These are phyloP conservation scores for Rhizomys pruinosus DNA, from an alignment of 2,113 vertebrate genomes.

Conservation along the genomic window DNA sequence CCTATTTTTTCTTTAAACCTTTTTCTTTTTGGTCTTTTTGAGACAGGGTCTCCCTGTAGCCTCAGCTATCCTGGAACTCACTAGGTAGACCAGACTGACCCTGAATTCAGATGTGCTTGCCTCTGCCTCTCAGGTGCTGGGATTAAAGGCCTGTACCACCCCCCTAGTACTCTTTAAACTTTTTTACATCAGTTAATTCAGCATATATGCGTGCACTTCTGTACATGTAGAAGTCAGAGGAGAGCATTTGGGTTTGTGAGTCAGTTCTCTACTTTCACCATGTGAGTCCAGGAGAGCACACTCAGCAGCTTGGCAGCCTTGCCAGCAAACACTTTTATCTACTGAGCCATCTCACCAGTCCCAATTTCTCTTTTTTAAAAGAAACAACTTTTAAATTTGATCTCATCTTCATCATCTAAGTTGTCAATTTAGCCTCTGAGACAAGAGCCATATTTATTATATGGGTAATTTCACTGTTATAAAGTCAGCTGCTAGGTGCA, in stretches of 20 bases:
- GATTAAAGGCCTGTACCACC: too few relatives aligned
- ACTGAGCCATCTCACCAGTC: background rate
- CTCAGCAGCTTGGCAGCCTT: background rate
- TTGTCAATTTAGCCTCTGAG: background rate
- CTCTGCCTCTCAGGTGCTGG: too few relatives aligned
- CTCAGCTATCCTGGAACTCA: too few relatives aligned
- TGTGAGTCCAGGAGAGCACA: background rate
- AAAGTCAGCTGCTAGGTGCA: too few relatives aligned
- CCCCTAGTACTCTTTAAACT: too few relatives aligned
- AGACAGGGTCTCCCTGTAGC: too few relatives aligned
- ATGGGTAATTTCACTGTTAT: background rate
- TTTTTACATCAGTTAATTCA: too few relatives aligned
- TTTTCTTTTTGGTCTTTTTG: too few relatives aligned
- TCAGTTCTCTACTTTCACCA: background rate
- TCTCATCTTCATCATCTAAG: conserved; percentile 50
- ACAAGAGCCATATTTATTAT: background rate
- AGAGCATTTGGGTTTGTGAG: too few relatives aligned
- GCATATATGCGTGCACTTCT: too few relatives aligned
- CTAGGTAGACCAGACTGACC: too few relatives aligned
- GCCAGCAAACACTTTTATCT: background rate
- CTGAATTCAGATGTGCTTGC: too few relatives aligned
- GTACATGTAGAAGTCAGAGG: background rate
- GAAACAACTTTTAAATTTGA: conserved; percentile 3
- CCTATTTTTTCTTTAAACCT: background rate
- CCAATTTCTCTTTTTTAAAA: background rate